Conservation (phyloP, 2,113 vertebrate genomes). For the Excalfactoria chinensis region DNA sequence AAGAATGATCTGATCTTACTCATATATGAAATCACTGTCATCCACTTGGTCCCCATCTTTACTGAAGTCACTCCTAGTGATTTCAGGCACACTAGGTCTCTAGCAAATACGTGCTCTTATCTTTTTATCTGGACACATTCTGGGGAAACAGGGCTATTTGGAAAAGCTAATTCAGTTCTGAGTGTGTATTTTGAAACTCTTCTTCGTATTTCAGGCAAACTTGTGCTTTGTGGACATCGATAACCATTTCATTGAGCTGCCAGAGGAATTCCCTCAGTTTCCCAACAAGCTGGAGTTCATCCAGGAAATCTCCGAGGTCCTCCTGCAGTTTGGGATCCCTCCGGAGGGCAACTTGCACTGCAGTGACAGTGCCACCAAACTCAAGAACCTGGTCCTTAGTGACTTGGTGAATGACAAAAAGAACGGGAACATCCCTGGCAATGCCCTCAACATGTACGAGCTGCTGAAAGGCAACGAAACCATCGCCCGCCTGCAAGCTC, state of each 20-base stretch:
- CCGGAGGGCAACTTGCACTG: constrained; percentile 78
- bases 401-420: constrained; percentile 92
- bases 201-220: constrained; percentile 84
- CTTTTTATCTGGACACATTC: not conserved
- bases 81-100: not conserved
- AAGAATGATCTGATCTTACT: not conserved
- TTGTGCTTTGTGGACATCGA: constrained; percentile 97
- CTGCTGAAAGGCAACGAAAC: constrained; percentile 88
- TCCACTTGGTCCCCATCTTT: not conserved
- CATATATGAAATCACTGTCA: not conserved
- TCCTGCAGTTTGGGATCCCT: constrained; percentile 86
- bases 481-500: constrained; percentile 89
- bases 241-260: constrained; percentile 90
- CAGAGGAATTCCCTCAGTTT: constrained; percentile 93
- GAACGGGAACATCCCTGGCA: constrained; percentile 90
- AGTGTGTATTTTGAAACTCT: not conserved
- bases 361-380: constrained; percentile 80
- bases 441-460: constrained; percentile 87
- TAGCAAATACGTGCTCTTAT: not conserved
- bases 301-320: constrained; percentile 91
- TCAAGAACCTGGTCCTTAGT: constrained; percentile 86
- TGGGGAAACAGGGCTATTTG: not conserved
- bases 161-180: not conserved
- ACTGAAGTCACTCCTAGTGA: not conserved
- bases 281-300: constrained; percentile 92